phyloP scores from a whole-genome alignment of 2,797 vertebrate species.

The Tapera naevia region DNA sequence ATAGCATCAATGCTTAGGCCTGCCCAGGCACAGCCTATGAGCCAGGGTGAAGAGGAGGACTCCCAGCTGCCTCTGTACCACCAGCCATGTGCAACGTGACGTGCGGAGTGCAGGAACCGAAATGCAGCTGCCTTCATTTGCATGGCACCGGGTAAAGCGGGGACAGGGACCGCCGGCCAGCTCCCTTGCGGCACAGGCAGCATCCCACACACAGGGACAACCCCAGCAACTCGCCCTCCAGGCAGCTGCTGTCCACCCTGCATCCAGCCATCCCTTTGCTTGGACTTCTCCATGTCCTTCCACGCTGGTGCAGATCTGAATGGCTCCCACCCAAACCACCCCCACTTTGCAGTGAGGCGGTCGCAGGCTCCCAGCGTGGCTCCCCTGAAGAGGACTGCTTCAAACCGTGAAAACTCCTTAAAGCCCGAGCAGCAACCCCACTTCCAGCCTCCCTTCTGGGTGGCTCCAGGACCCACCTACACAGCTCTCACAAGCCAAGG shows the following conservation, averaged over 20 bases:
- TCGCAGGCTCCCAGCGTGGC: background rate
- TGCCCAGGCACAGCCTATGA: background rate
- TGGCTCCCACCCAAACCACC: background rate
- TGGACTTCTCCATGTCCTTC: background rate
- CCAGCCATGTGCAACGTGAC: accelerated
- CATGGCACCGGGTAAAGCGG: background rate
- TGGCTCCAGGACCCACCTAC: background rate
- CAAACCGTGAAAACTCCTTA: background rate
- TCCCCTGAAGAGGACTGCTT: background rate
- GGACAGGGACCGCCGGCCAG: too few species aligned
- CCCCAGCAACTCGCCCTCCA: background rate
- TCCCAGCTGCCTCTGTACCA: background rate
- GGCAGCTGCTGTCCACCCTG: background rate
- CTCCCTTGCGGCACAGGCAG: background rate
- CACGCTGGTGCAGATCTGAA: background rate
- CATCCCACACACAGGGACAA: background rate
- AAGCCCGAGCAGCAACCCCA: background rate
- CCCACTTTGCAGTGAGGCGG: background rate
- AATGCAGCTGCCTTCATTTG: background rate
- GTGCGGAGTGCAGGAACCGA: background rate
- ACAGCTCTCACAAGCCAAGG: accelerated
- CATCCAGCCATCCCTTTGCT: background rate
- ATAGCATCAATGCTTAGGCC: background rate
- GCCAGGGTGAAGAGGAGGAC: background rate
- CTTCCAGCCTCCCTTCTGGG: background rate